Evolutionary conservation across 2,888 invertebrate genomes (phyloP), one percentile per base, ranked within the genome.

Genomic region (Abrostola tripartita): DNA sequence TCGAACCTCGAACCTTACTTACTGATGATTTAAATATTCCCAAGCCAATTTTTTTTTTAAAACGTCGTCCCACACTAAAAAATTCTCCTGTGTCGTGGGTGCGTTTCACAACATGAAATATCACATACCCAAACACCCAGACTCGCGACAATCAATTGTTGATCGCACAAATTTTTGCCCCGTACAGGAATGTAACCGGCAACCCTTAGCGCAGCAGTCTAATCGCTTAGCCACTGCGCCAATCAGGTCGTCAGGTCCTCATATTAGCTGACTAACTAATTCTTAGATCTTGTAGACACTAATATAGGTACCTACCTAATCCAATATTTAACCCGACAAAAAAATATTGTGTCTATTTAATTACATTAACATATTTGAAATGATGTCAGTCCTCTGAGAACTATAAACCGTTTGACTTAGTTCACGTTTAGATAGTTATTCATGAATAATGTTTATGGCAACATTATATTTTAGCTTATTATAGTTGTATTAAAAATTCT

Each of bases 361-460:
- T 67, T 72, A 58, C 71, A 72, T 67, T 67, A 24, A 58, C 57
- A 72, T 55, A 67, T 58, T 44, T 12, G 58, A 62, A 52, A 12
- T 58, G 47, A 61, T 66, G 55, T 52, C 24, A 66, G 36, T 42
- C 52, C 41, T 40, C 6, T 8, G 42, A 55, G 49, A 47, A 52
- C 38, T 54, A 54, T 51, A 47, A 36, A 60, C 54, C n/a, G 6
- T 9, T 2, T 44, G 14, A 8, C 12, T 12, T 7, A 8, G 44
- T 44, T 11, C 10, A 12, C 12, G 41, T 41, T 41, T n/a, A 12
- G 12, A 12, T 42, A 12, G 6, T 42, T n/a, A 24, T 24, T 12
- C 7, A 42, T 42, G n/a, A 12, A 12, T 12, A 6, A 42, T 6
- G 6, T 42, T 12, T 42, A 12, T 0, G 10, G 11, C 10, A 9